Evolutionary conservation across 2,888 invertebrate species (phyloP).

Genomic region (Orgyia antiqua): DNA sequence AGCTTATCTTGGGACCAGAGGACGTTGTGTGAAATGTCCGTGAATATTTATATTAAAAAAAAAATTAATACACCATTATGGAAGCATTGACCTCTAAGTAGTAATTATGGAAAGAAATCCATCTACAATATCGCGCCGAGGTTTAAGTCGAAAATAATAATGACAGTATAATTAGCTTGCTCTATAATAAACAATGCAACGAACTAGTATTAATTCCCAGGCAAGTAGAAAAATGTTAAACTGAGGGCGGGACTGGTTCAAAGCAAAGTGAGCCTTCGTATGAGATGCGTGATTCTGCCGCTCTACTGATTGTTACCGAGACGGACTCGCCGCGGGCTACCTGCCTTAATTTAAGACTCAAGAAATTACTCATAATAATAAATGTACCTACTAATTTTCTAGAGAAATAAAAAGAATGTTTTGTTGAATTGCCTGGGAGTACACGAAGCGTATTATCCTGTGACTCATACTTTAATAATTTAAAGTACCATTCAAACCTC

Average conservation of each 20-base stretch:
- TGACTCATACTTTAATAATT: slow-evolving; percentile 33
- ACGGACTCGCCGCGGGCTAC: slow-evolving; percentile 65
- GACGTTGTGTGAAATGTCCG: too few relatives aligned
- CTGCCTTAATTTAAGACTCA: slow-evolving; percentile 70
- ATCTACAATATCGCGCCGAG: slow-evolving; percentile 19
- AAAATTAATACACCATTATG: slow-evolving; percentile 14
- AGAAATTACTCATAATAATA: slow-evolving; percentile 76
- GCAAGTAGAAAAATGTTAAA: slow-evolving; percentile 71
- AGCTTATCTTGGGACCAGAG: too few relatives aligned
- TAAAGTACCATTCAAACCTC: slow-evolving; percentile 12
- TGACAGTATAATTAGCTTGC: slow-evolving; percentile 55
- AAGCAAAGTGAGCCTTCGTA: slow-evolving; percentile 55
- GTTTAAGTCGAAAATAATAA: slow-evolving; percentile 45
- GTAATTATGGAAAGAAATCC: slow-evolving; percentile 21
- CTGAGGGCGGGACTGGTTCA: slow-evolving; percentile 59
- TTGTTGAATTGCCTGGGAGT: slow-evolving; percentile 41
- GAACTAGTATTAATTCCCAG: slow-evolving; percentile 64
- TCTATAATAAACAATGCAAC: slow-evolving; percentile 64
- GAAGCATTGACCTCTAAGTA: slow-evolving; percentile 21
- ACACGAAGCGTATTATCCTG: slow-evolving; percentile 40
- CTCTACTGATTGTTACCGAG: slow-evolving; percentile 47
- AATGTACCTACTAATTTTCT: slow-evolving; percentile 68
- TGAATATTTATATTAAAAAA: too few relatives aligned
- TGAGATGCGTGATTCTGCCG: slow-evolving; percentile 28
- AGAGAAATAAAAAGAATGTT: slow-evolving; percentile 52